Percentiles rank a stretch among this genome's conserved stretches.
Evolutionary conservation across 2,113 vertebrate genomes (phyloP).

Genomic region (Oceanites oceanicus): DNA sequence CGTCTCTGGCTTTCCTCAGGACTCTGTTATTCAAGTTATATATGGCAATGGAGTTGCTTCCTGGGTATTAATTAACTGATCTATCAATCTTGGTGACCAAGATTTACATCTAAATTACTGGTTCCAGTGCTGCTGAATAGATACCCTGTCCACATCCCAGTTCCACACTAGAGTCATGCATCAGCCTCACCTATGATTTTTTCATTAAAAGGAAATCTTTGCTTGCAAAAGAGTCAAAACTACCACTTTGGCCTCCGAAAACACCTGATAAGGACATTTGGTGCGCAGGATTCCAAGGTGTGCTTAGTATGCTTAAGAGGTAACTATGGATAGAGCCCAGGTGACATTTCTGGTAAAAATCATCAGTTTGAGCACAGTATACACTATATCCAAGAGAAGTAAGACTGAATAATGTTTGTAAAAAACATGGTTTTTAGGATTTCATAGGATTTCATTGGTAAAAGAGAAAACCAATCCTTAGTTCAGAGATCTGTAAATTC

Average conservation of each 20-base stretch:
- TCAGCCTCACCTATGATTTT: background rate
- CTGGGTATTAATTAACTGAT: background rate
- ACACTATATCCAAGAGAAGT: background rate
- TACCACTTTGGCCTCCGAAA: background rate
- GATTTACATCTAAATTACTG: background rate
- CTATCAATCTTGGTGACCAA: background rate
- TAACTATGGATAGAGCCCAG: background rate
- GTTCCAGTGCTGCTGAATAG: background rate
- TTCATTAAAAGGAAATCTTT: background rate
- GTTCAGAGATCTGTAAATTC: background rate
- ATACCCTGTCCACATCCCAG: background rate
- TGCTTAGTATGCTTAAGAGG: background rate
- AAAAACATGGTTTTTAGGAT: background rate
- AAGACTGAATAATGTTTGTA: background rate
- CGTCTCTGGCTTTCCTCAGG: background rate
- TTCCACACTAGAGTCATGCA: background rate
- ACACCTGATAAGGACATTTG: background rate
- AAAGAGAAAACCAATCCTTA: background rate
- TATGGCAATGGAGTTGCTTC: background rate
- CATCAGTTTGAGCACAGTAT: background rate
- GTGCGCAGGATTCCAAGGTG: background rate
- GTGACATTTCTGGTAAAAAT: background rate
- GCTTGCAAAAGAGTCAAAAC: background rate
- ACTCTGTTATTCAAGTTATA: background rate
- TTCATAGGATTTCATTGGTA: background rate